Percentiles rank a stretch among this genome's conserved stretches.
Evolutionary conservation across 1,140 invertebrate genomes (phyloP).

Genomic region (Aporrectodea caliginosa): DNA sequence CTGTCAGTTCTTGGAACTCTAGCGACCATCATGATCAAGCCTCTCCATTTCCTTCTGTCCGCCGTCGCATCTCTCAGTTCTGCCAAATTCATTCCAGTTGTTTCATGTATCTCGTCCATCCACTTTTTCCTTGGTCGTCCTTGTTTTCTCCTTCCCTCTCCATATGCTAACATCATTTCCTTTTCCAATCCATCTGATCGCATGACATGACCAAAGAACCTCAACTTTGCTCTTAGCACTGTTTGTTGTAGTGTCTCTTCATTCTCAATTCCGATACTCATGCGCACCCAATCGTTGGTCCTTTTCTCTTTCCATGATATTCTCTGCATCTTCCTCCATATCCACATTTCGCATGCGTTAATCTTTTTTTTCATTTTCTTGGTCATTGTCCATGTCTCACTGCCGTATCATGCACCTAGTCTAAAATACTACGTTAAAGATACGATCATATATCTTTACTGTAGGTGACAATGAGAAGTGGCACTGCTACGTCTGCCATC

Average conservation of each 20-base stretch:
- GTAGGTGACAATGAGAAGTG: constrained; percentile 61
- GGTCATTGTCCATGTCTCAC: not conserved
- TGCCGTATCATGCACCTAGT: too few species aligned
- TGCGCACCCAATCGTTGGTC: not conserved
- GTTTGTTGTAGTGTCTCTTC: too few species aligned
- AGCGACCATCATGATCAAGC: too few species aligned
- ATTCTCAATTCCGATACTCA: too few species aligned
- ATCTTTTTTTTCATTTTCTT: not conserved
- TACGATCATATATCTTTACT: not conserved
- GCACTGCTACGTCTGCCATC: constrained; percentile 78
- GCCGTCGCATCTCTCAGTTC: not conserved
- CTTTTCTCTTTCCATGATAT: not conserved
- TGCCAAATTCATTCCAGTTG: not conserved
- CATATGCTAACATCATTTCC: too few species aligned
- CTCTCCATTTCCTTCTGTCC: too few species aligned
- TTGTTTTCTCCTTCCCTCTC: too few species aligned
- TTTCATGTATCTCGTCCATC: too few species aligned
- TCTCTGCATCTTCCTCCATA: not conserved
- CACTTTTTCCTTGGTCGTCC: too few species aligned
- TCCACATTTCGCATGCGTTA: not conserved
- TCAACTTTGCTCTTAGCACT: too few species aligned
- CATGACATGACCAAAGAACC: too few species aligned
- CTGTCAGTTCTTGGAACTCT: not conserved
- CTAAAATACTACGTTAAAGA: not conserved
- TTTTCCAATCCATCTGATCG: too few species aligned